Base-by-base conservation (phyloP, 1,140 invertebrate species). In the Philotrypesis tridentata region DNA sequence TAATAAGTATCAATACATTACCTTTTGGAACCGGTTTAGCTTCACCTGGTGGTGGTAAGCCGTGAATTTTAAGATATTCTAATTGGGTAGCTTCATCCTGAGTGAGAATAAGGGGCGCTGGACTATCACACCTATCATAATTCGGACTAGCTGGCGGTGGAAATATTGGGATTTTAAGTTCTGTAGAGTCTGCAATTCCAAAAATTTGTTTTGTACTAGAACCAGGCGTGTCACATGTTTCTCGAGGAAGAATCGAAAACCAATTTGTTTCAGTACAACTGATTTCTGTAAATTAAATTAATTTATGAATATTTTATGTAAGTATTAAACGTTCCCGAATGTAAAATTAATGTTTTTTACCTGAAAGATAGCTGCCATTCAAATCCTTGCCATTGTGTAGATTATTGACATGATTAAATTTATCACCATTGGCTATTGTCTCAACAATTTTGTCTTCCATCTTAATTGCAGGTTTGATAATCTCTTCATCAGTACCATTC, bases 61-160 rank as follows among this genome's bases (percentile, higher is more conserved):
- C 96, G 27, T 95, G 93, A 14, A 94, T 88, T 87, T 96, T 96
- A 17, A 96, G 94, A 81, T 95, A 93, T 84, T 96, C 95, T 63
- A 97, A 87, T 85, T 96, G 95, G 1, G 92, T 92, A 82, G 95
- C 92, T 90, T 97, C 96, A 63, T 96, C 96, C 1, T 94, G 93
- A 1, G 95, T 95, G 90, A 96, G 94, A 85, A 96, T 94, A 67
- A 96, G 91, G 0, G 96, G 96, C 17, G 95, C 94, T 0, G 95
- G 95, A 86, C 95, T 95, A 83, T 96, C 95, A 84, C 95, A 96
- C 43, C 94, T 93, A 31, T 95, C 94, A 80, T 95, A 95, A 14
- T 83, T 93, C 27, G 88, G 93, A 91, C 93, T 93, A 87, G 88
- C 93, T 83, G 92, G 94, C 76, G 92, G 95, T 87, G 92, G 95